Base-by-base conservation (phyloP, 2,888 invertebrate species). In the Sericinus montela region DNA sequence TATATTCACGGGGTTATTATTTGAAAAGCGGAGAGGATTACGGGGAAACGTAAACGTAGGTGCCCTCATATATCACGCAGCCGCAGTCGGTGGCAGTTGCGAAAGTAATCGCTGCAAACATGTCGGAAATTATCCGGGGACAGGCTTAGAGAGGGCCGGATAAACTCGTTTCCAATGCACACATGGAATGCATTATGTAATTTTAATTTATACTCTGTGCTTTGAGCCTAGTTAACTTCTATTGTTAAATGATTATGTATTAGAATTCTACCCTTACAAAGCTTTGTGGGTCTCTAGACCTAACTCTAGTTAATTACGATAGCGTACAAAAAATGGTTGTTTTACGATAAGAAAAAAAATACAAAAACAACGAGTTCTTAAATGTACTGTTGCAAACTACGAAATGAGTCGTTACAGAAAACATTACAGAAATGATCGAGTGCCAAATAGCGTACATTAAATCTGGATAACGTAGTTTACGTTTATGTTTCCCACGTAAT, bases 1-100 rank as follows among this genome's bases (percentile, higher is more conserved):
- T 80, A 73, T 78, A 83, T 80, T 80, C 79, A 72, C 73, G 72
- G 77, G n/a, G 74, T 79, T 78, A 82, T 83, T 80, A 83, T 82
- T 79, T 73, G 65, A 55, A n/a, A 53, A 67, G 72, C 62, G 62
- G 65, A 63, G 71, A 69, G 75, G 75, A 84, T 80, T 80, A 83
- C 81, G 80, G 72, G 75, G 70, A 78, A 81, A 76, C 71, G 75
- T 78, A 75, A 80, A 76, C 75, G 75, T 76, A 75, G 75, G 72
- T 74, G 71, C 68, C 66, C 67, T 67, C 72, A 74, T 83, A 82
- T 78, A 79, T 84, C 78, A 84, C 67, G 56, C 66, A 58, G 68
- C 68, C 68, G 66, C 70, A 71, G 69, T 62, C 64, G 64, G 62
- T 72, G 78, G 69, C 76, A 75, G 70, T 75, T 73, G 72, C 65